These are phyloP conservation scores for Tetramorium parvispinum DNA, from an alignment of 1,140 invertebrate genomes.

Conservation along the genomic window DNA sequence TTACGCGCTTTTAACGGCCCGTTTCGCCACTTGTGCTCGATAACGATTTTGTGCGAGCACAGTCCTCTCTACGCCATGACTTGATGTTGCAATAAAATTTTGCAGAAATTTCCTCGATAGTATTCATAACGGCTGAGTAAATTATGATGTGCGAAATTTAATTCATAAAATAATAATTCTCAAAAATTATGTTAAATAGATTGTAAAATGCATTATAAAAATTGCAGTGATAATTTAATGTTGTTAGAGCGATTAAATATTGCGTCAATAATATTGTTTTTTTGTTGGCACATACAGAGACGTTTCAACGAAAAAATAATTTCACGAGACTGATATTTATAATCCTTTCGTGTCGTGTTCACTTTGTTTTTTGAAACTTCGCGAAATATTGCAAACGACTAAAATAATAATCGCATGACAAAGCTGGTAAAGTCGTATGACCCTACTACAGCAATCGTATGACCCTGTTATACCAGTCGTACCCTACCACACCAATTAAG, in stretches of 20 bases:
- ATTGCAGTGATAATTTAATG: neutral
- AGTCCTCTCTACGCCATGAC: neutral
- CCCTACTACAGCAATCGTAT: slow-evolving; percentile 22
- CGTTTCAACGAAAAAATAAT: neutral
- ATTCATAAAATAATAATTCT: neutral
- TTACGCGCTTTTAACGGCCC: neutral
- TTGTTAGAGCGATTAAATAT: neutral
- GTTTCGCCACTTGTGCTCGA: neutral
- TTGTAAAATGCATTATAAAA: neutral
- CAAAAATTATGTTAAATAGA: neutral
- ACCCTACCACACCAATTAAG: slow-evolving; percentile 47
- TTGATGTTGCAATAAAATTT: neutral
- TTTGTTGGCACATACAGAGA: neutral
- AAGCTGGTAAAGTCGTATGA: slow-evolving; percentile 22
- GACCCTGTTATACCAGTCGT: slow-evolving; percentile 29
- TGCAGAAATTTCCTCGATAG: too few species aligned
- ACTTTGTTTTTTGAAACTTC: slow-evolving; percentile 11
- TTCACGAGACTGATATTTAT: slow-evolving; percentile 5
- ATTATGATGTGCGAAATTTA: too few species aligned
- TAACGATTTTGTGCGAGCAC: neutral
- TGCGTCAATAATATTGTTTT: neutral
- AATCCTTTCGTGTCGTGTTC: neutral
- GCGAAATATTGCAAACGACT: slow-evolving; percentile 8
- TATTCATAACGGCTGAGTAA: neutral
- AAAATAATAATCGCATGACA: slow-evolving; percentile 38